A percentile compares a stretch with the other conserved stretches of the same genome.
Conservation (phyloP, 2,797 vertebrate genomes). For the Danio albolineatus region DNA sequence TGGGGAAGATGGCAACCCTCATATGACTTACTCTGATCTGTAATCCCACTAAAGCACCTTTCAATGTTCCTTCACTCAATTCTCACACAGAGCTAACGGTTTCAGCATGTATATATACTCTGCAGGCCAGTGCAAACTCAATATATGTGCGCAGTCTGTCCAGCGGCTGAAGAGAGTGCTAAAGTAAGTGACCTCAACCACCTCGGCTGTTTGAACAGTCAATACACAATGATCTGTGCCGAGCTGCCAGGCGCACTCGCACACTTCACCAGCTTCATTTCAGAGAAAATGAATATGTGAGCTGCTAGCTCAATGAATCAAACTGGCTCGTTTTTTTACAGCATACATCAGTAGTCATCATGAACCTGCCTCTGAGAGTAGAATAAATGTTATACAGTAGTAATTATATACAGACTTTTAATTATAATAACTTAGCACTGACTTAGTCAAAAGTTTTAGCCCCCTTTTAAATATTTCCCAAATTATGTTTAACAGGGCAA, state of each 20-base stretch:
- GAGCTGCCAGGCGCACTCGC: slow-evolving; percentile 28
- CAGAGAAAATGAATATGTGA: slow-evolving; percentile 14
- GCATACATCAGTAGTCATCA: too few relatives aligned
- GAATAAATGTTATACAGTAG: too few relatives aligned
- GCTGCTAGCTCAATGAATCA: slow-evolving; percentile 13
- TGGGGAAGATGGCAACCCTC: slow-evolving; percentile 52
- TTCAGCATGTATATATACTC: slow-evolving; percentile 38
- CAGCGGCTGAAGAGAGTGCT: slow-evolving; percentile 51
- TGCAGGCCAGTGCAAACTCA: slow-evolving; percentile 44
- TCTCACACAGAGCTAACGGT: background rate
- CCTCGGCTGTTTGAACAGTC: slow-evolving; percentile 54
- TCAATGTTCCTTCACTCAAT: background rate
- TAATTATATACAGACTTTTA: too few relatives aligned
- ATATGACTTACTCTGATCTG: slow-evolving; percentile 3
- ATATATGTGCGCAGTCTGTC: slow-evolving; percentile 37
- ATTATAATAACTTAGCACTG: too few relatives aligned
- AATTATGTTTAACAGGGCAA: too few relatives aligned
- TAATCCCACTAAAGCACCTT: background rate
- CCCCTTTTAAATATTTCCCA: too few relatives aligned
- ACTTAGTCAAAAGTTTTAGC: too few relatives aligned
- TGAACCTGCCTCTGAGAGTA: too few relatives aligned
- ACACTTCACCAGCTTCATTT: slow-evolving; percentile 36
- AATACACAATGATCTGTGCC: slow-evolving; percentile 51
- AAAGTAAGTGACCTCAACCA: slow-evolving; percentile 60
- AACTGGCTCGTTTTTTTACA: background rate